Evolutionary conservation across 2,797 vertebrate species (phyloP).

Genomic region (Macropodus opercularis): DNA sequence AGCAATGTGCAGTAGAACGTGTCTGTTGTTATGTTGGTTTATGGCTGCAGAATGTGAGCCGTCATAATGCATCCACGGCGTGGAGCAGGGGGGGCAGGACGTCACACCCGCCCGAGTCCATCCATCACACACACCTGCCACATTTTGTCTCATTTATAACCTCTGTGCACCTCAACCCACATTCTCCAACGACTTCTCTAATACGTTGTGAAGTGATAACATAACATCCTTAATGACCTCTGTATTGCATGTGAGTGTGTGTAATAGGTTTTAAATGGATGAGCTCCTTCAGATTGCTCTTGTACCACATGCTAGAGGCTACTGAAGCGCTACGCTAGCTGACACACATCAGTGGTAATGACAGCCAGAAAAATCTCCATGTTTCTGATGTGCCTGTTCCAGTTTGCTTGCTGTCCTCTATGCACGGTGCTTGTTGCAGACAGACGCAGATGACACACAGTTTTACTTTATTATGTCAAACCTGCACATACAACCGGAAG

Average conservation of each 20-base stretch:
- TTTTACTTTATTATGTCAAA: no score
- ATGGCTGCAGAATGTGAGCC: no score
- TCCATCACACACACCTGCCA: conserved; percentile 29
- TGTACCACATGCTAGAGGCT: conserved; percentile 13
- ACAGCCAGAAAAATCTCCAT: neutral
- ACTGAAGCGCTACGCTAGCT: conserved; percentile 4
- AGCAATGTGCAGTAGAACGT: no score
- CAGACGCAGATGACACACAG: no score
- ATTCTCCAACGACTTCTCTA: conserved; percentile 51
- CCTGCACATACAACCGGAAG: no score
- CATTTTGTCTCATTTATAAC: conserved; percentile 61
- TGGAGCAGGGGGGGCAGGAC: neutral
- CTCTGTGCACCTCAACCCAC: conserved; percentile 40
- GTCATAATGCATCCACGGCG: no score
- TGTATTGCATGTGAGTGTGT: conserved; percentile 13
- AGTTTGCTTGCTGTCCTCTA: no score
- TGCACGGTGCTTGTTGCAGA: no score
- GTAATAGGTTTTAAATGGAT: conserved; percentile 51
- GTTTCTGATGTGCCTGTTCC: no score
- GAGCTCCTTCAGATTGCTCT: conserved; percentile 19
- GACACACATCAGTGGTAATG: conserved; percentile 20
- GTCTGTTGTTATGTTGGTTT: no score
- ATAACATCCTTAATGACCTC: conserved; percentile 50
- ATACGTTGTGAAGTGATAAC: conserved; percentile 58
- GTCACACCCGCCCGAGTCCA: conserved; percentile 29